Conservation (phyloP, 2,888 invertebrate species). For the Syritta pipiens region DNA sequence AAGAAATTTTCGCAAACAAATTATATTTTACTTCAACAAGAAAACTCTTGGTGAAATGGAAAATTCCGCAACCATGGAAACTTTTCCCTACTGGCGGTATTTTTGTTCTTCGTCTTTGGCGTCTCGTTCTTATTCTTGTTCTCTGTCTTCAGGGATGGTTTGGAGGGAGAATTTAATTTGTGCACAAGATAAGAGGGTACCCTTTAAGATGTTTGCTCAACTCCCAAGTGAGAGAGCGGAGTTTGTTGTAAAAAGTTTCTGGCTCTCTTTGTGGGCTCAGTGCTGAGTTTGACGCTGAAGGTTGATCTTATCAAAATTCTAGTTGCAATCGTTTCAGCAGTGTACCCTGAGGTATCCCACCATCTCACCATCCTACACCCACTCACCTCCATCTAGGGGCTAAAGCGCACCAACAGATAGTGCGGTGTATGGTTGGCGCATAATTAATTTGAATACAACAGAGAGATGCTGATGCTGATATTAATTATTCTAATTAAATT, state of each 20-base stretch:
- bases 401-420: constrained; percentile 9
- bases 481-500: constrained; percentile 59
- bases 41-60: constrained; percentile 56
- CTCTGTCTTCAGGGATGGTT: neutral
- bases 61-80: constrained; percentile 55
- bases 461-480: constrained; percentile 41
- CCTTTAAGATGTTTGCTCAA: constrained; percentile 52
- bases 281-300: constrained; percentile 5
- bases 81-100: constrained; percentile 21
- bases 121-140: neutral
- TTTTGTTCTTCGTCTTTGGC: neutral
- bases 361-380: neutral
- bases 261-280: neutral
- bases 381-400: neutral
- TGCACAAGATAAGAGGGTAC: constrained; percentile 50
- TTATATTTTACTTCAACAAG: constrained; percentile 65
- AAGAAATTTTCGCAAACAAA: constrained; percentile 51
- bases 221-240: constrained; percentile 52
- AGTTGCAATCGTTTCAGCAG: constrained; percentile 40
- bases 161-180: constrained; percentile 50
- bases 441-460: constrained; percentile 53
- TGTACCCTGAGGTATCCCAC: constrained; percentile 1
- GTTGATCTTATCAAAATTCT: constrained; percentile 43
- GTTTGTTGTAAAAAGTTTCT: constrained; percentile 43
- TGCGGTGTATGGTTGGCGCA: constrained; percentile 27